A percentile compares a stretch with the other conserved stretches of the same genome.
Conservation (phyloP, 2,888 invertebrate genomes). For the Dolichopus griseipennis region DNA sequence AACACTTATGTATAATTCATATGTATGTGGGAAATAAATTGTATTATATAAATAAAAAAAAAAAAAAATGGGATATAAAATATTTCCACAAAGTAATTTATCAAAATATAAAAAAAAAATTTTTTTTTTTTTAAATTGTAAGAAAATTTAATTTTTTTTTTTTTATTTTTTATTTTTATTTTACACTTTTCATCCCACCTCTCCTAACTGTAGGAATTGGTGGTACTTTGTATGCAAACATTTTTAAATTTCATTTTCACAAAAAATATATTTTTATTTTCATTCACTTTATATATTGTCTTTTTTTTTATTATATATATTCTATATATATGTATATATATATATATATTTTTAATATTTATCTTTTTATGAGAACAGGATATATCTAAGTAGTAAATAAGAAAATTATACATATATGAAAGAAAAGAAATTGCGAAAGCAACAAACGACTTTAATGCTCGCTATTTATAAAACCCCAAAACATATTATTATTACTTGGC, state of each 20-base stretch:
- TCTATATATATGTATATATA: too few species aligned
- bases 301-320: too few species aligned
- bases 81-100: neutral
- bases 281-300: too few species aligned
- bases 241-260: neutral
- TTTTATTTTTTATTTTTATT: neutral
- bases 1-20: too few species aligned
- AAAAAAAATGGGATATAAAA: neutral
- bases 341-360: neutral
- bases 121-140: too few species aligned
- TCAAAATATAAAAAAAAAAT: conserved; percentile 2
- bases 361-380: neutral
- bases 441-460: neutral
- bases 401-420: neutral
- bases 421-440: neutral
- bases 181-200: neutral
- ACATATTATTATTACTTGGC: too few species aligned
- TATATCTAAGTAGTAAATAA: neutral
- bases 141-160: neutral
- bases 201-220: too few species aligned
- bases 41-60: neutral
- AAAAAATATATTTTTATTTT: too few species aligned
- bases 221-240: neutral
- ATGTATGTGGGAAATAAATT: neutral
- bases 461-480: neutral